Percentiles rank a stretch among this genome's conserved stretches.
Evolutionary conservation across 2,113 vertebrate genomes (phyloP).

Genomic region (Chionomys nivalis): DNA sequence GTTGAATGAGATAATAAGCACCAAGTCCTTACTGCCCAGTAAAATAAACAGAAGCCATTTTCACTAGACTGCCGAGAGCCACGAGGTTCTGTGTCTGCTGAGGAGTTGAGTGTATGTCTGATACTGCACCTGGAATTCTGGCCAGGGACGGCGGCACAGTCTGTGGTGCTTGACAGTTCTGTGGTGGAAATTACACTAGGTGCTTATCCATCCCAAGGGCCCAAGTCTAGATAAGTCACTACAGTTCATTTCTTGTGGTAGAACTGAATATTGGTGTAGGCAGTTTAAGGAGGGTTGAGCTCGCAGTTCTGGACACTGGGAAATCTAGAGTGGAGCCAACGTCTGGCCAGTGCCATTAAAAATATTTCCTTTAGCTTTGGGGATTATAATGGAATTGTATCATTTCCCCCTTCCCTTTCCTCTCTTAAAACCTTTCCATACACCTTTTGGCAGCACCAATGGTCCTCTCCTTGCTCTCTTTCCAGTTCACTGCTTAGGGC

Average conservation of each 20-base stretch:
- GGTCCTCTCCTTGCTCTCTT: not conserved
- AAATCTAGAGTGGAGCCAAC: not conserved
- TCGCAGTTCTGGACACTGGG: not conserved
- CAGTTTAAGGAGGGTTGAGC: not conserved
- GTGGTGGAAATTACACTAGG: not conserved
- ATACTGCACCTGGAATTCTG: not conserved
- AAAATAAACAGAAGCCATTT: not conserved
- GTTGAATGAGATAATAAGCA: not conserved
- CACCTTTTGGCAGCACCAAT: too few relatives aligned
- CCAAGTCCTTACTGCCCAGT: not conserved
- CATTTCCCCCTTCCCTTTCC: not conserved
- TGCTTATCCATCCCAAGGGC: not conserved
- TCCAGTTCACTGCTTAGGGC: too few relatives aligned
- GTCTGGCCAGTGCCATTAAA: not conserved
- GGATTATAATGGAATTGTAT: not conserved
- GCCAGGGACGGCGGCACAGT: not conserved
- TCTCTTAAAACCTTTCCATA: not conserved
- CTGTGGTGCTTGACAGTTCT: not conserved
- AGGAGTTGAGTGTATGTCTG: not conserved
- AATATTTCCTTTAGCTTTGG: not conserved
- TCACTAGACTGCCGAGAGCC: not conserved
- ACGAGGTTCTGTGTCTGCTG: not conserved
- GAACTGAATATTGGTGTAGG: not conserved
- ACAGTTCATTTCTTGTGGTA: not conserved
- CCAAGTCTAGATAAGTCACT: not conserved